Evolutionary conservation across 2,797 vertebrate genomes (phyloP), one percentile per base, ranked within the genome.

Genomic region (Myotis vivesi): DNA sequence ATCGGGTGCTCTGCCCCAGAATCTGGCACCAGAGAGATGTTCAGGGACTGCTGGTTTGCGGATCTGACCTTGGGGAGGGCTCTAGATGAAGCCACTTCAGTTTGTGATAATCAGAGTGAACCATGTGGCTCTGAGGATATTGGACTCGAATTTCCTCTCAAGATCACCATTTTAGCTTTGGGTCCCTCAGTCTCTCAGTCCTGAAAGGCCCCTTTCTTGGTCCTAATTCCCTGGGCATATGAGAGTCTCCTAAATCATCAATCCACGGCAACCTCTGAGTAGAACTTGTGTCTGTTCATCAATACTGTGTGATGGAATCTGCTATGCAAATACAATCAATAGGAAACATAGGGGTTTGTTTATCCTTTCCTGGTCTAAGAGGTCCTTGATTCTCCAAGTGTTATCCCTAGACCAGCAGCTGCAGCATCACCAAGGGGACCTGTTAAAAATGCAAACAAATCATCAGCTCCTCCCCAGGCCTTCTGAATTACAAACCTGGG

Each of bases 371-470:
- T 85, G 25, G 33, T 53, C 19, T 16, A 46, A 68, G 55, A 36
- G 44, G 1, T 59, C 62, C 19, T 77, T 49, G 46, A 28, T 51
- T 91, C 81, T 71, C 75, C 53, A 62, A 38, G 12, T 73, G 15
- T 28, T 57, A 49, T 30, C n/a, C 16, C 38, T 38, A 23, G 57
- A 36, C 55, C 55, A 92, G 3, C 41, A 88, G 41, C 33, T 79
- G 38, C 44, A 55, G 9, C 28, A 49, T 66, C 59, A 64, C 41
- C 25, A 82, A 71, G 69, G 19, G 51, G 68, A 62, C n/a, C 44
- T 91, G 33, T 82, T 89, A 64, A 75, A 80, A 83, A 94, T 69
- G 20, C 25, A 82, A 75, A 76, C 62, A 59, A 72, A 83, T 41
- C 30, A 68, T 46, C 38, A 76, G 7, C 57, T 62, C 76, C 1